Evolutionary conservation across 1,140 invertebrate genomes (phyloP).

Genomic region (Drosophila sp.): DNA sequence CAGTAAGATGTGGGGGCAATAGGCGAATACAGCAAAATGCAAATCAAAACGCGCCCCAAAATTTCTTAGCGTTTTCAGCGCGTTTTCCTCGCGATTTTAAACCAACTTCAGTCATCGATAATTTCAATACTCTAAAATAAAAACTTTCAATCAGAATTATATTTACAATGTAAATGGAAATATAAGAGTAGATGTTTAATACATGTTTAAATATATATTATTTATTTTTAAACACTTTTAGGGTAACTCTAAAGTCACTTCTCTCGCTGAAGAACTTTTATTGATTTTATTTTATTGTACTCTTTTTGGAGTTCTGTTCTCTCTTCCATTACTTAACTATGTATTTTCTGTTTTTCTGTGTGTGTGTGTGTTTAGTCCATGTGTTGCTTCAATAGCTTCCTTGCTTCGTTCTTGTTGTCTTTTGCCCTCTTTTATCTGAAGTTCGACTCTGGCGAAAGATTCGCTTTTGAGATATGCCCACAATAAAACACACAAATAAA

Average conservation of each 20-base stretch:
- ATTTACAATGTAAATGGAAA: neutral
- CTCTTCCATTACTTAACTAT: slow-evolving; percentile 8
- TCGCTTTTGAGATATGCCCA: slow-evolving; percentile 81
- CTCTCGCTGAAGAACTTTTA: slow-evolving; percentile 6
- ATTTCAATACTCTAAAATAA: neutral
- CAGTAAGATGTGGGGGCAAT: slow-evolving; percentile 38
- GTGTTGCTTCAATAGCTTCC: slow-evolving; percentile 51
- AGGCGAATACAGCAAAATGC: slow-evolving; percentile 44
- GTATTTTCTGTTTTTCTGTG: slow-evolving; percentile 3
- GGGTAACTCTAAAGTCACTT: neutral
- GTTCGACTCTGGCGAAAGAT: slow-evolving; percentile 72
- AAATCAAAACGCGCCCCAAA: slow-evolving; percentile 22
- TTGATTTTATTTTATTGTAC: slow-evolving; percentile 32
- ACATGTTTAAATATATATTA: neutral
- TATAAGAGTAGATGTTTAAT: neutral
- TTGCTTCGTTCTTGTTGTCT: slow-evolving; percentile 24
- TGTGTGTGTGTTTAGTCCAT: slow-evolving; percentile 26
- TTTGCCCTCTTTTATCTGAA: slow-evolving; percentile 49
- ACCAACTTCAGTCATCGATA: too few relatives aligned
- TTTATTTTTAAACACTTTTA: neutral
- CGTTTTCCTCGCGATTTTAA: slow-evolving; percentile 3
- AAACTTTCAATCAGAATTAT: neutral
- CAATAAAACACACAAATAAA: slow-evolving; percentile 83
- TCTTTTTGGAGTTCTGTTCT: slow-evolving; percentile 2
- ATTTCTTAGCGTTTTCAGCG: neutral